Evolutionary conservation across 2,888 invertebrate genomes (phyloP), one percentile per base, ranked within the genome.

Genomic region (Agrochola circellaris): DNA sequence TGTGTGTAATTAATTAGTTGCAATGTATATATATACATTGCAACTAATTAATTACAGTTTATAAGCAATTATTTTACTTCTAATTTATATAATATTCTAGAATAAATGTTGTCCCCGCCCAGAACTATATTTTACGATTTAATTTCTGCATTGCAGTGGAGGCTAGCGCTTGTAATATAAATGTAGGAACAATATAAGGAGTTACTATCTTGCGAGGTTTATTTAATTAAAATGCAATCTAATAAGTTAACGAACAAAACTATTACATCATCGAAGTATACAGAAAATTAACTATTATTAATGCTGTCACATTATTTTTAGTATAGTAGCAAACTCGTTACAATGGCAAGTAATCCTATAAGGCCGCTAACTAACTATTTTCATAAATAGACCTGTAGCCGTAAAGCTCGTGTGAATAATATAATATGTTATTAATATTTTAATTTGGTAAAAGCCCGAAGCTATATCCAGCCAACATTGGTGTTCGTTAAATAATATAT

Each of bases 381-480:
- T 56, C 73, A 84, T 86, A 83, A 79, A 83, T 79, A 73, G 61
- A 61, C 58, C 9, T 34, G 65, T 62, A 69, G 5, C 58, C 20
- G 51, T 73, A 75, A 68, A 73, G 56, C 69, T 75, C 61, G 51
- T 64, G 67, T 66, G 75, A 73, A 83, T 86, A 75, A 58, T 73
- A 86, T 79, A 65, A 75, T 75, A 65, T 38, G 75, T 77, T 77
- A 81, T 81, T 77, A 75, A 76, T 77, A 75, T 84, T 77, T 78
- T 73, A 84, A 82, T 87, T 86, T 76, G 71, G 79, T 83, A 77
- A 87, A 83, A 85, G 83, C 87, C 71, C 30, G 30, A 58, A 42
- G 83, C 83, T 45, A 79, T 85, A 85, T 83, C 71, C 73, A 75
- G 20, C 73, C 42, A 38, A 61, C 54, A 79, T 67, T 73, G 54